Evolutionary conservation across 2,888 invertebrate species (phyloP).

Genomic region (Rosalia funebris): DNA sequence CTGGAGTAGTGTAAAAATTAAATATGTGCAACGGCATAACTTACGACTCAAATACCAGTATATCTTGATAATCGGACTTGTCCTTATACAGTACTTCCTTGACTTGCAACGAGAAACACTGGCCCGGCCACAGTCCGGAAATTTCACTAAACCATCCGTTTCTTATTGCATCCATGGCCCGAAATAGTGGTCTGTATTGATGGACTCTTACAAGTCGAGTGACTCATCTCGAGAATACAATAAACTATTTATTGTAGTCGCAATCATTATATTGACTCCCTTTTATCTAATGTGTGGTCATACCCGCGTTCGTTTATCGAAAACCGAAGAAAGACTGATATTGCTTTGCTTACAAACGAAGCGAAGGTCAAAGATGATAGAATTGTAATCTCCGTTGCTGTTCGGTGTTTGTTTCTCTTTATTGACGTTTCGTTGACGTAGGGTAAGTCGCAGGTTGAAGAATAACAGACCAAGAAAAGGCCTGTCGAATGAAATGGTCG

Average conservation of each 20-base stretch:
- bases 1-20: too few relatives aligned
- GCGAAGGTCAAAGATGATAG: neutral
- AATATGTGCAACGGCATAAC: too few relatives aligned
- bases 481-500: too few relatives aligned
- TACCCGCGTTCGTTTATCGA: neutral
- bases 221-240: neutral
- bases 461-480: too few relatives aligned
- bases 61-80: slow-evolving; percentile 85
- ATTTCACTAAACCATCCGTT: slow-evolving; percentile 95
- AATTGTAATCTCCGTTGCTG: neutral
- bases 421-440: too few relatives aligned
- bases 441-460: too few relatives aligned
- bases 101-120: slow-evolving; percentile 87
- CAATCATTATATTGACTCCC: slow-evolving; percentile 9
- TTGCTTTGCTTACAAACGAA: neutral
- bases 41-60: slow-evolving; percentile 69
- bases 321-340: neutral
- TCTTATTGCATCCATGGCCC: slow-evolving; percentile 65
- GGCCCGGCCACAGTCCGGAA: slow-evolving; percentile 90
- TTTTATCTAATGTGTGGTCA: slow-evolving; percentile 11
- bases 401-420: too few relatives aligned
- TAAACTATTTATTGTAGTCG: slow-evolving; percentile 10
- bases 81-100: slow-evolving; percentile 81
- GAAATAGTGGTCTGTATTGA: too few relatives aligned
- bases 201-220: neutral